phyloP scores from a whole-genome alignment of 2,797 vertebrate species.

The Thamnophis elegans region DNA sequence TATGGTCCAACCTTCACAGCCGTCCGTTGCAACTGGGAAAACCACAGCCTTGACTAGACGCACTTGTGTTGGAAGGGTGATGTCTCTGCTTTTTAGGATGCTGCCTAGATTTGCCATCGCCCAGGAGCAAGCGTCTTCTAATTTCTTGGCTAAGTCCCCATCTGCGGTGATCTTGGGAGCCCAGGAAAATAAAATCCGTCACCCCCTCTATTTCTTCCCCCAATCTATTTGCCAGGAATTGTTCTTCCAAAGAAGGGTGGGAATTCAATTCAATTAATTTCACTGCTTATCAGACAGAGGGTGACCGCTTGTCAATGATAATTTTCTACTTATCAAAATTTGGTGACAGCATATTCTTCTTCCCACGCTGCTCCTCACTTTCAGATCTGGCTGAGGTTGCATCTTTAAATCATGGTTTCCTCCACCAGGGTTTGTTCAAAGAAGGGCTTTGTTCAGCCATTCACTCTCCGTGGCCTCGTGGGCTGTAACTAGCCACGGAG shows the following conservation, averaged over 20 bases:
- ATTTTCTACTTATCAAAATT: conserved; percentile 23
- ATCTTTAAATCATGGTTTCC: neutral
- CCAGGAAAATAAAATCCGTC: too few species aligned
- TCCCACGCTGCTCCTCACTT: conserved; percentile 68
- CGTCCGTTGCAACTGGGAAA: too few species aligned
- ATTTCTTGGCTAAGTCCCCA: too few species aligned
- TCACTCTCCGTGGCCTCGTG: neutral
- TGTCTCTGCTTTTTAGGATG: too few species aligned
- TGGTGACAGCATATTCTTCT: conserved; percentile 49
- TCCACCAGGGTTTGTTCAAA: neutral
- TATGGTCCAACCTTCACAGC: too few species aligned
- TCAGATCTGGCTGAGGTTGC: neutral
- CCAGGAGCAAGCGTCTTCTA: too few species aligned
- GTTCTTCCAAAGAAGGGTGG: neutral
- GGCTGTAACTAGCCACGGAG: neutral
- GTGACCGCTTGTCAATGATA: conserved; percentile 34
- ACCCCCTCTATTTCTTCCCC: too few species aligned
- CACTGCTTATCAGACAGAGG: neutral
- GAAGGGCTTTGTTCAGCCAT: neutral
- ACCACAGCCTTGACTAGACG: too few species aligned
- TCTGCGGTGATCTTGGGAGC: too few species aligned
- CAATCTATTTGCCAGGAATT: too few species aligned
- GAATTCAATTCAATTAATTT: neutral
- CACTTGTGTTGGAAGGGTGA: too few species aligned
- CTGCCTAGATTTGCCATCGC: too few species aligned